phyloP scores from a whole-genome alignment of 2,113 vertebrate species.

The Proteles cristata region DNA sequence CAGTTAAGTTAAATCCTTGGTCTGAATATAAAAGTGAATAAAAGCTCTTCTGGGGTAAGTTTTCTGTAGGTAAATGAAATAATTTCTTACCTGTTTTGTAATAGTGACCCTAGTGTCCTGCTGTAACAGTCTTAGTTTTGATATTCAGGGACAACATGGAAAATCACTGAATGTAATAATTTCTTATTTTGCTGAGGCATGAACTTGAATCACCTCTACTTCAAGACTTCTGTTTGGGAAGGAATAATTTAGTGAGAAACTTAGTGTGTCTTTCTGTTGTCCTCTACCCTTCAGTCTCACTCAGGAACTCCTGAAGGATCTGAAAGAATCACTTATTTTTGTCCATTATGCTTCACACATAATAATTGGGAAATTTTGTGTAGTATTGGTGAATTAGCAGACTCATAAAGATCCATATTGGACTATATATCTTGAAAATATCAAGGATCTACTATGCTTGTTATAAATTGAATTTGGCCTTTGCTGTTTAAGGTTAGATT shows the following conservation, averaged over 20 bases:
- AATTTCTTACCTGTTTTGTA: constrained; percentile 16
- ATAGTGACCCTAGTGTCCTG: background rate
- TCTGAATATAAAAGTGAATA: background rate
- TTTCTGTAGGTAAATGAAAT: constrained; percentile 11
- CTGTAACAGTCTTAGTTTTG: background rate
- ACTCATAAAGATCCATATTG: constrained; percentile 1
- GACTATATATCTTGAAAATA: constrained; percentile 7
- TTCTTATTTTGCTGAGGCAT: constrained; percentile 20
- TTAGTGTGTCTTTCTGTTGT: background rate
- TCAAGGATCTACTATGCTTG: background rate
- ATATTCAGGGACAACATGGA: constrained; percentile 2
- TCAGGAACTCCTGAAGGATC: background rate
- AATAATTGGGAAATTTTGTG: constrained; percentile 19
- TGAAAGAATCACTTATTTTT: constrained; percentile 13
- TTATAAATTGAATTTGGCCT: constrained; percentile 43
- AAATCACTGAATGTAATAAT: constrained; percentile 4
- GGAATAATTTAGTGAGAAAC: background rate
- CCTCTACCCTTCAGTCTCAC: background rate
- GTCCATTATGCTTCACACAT: background rate
- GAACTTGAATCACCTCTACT: background rate
- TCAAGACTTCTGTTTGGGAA: constrained; percentile 17
- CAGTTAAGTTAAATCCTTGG: background rate
- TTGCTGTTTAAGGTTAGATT: constrained; percentile 7
- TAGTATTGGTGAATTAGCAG: background rate
- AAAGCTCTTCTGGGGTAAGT: background rate